phyloP scores from a whole-genome alignment of 2,888 invertebrate species.

The Physocephala rufipes region DNA sequence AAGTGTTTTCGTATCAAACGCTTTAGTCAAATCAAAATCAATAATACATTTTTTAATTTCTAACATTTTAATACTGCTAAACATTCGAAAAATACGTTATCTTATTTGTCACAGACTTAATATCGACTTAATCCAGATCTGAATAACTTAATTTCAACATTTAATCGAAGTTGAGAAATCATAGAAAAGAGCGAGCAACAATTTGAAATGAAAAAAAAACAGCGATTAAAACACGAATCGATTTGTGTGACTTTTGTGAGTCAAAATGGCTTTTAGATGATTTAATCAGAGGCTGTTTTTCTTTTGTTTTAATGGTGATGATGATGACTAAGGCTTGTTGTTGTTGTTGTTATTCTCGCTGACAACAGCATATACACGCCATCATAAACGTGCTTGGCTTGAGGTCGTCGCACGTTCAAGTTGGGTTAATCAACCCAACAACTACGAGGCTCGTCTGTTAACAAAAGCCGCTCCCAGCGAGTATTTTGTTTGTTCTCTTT shows the following conservation, averaged over 20 bases:
- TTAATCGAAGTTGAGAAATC: no score
- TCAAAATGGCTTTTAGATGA: slow-evolving; percentile 15
- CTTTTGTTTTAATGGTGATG: neutral
- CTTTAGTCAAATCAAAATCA: no score
- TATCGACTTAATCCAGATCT: no score
- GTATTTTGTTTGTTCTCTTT: neutral
- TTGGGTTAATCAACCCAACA: slow-evolving; percentile 32
- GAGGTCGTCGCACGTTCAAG: slow-evolving; percentile 46
- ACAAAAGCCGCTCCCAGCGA: slow-evolving; percentile 29
- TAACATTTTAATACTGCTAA: no score
- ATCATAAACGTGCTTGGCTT: slow-evolving; percentile 44
- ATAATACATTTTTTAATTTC: no score
- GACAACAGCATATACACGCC: slow-evolving; percentile 19
- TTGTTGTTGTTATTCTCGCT: slow-evolving; percentile 22
- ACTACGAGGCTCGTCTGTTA: neutral
- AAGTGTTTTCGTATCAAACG: no score
- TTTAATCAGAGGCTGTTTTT: neutral
- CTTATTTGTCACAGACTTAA: no score
- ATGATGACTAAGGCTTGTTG: slow-evolving; percentile 1
- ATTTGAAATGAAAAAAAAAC: no score
- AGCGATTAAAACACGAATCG: no score
- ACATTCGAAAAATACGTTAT: no score
- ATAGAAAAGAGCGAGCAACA: no score
- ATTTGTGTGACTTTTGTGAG: neutral
- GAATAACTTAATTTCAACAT: no score